These are phyloP conservation scores for Craterocephalus amniculus DNA, from an alignment of 2,797 vertebrate genomes.

Conservation along the genomic window DNA sequence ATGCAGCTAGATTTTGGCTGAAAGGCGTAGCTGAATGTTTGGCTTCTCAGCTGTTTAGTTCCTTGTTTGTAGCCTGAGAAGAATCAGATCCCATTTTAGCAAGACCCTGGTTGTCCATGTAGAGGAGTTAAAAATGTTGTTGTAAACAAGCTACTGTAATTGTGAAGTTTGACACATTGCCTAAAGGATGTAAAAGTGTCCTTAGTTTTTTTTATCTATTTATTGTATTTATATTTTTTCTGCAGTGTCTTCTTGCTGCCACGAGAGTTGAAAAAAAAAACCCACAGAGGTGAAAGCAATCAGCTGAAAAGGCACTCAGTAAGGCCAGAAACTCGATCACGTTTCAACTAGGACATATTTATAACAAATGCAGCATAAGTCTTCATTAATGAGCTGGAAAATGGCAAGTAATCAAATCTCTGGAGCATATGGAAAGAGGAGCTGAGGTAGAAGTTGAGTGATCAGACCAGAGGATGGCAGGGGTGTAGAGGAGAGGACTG, in stretches of 20 bases:
- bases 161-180: constrained; percentile 26
- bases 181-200: constrained; percentile 7
- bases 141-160: constrained; percentile 12
- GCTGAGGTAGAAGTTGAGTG: constrained; percentile 55
- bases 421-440: constrained; percentile 71
- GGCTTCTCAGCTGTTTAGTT: constrained; percentile 63
- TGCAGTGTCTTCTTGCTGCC: constrained; percentile 56
- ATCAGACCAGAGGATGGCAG: constrained; percentile 26
- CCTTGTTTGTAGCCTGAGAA: constrained; percentile 64
- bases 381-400: constrained; percentile 83
- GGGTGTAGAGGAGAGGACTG: neutral
- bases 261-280: constrained; percentile 56
- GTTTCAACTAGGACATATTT: constrained; percentile 77
- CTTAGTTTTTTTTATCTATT: too few relatives aligned
- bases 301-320: constrained; percentile 77
- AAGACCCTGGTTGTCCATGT: constrained; percentile 29
- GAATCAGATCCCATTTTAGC: constrained; percentile 55
- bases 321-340: constrained; percentile 75
- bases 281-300: constrained; percentile 77
- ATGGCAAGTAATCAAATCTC: constrained; percentile 80
- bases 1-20: constrained; percentile 73
- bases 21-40: constrained; percentile 65
- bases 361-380: constrained; percentile 75
- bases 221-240: too few relatives aligned
- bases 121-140: constrained; percentile 12